A percentile compares a stretch with the other conserved stretches of the same genome.
phyloP scores from a whole-genome alignment of 2,888 invertebrate species.

The Heliothis peltigera region DNA sequence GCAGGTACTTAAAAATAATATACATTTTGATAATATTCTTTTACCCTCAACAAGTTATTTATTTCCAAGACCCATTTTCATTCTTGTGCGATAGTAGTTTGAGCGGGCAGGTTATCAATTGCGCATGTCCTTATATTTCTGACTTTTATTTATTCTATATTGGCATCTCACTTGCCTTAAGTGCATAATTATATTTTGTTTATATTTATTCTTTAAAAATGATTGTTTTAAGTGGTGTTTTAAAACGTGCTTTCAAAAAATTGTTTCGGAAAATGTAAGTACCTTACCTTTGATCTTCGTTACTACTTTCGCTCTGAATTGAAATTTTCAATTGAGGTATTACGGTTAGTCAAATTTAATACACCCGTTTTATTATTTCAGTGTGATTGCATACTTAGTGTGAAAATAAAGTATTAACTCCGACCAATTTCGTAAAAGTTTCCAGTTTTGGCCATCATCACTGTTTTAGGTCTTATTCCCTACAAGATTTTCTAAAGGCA shows the following conservation, averaged over 20 bases:
- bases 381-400: too few relatives aligned
- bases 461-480: too few relatives aligned
- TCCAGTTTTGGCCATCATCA: too few relatives aligned
- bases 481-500: not conserved
- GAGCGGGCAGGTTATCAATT: constrained; percentile 7
- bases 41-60: constrained; percentile 16
- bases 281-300: not conserved
- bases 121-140: not conserved
- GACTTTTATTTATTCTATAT: constrained; percentile 19
- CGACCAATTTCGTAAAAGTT: too few relatives aligned
- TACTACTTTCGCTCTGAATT: too few relatives aligned
- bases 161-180: constrained; percentile 11
- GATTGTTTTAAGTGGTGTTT: constrained; percentile 33
- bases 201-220: constrained; percentile 19
- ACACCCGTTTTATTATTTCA: too few relatives aligned
- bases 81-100: constrained; percentile 10
- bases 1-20: constrained; percentile 1
- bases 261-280: constrained; percentile 78
- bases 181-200: not conserved
- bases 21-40: not conserved
- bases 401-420: too few relatives aligned
- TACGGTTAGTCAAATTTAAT: not conserved
- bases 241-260: constrained; percentile 75
- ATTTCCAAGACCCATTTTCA: not conserved
- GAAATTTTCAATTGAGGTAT: too few relatives aligned